Evolutionary conservation across 2,113 vertebrate species (phyloP).

Genomic region (Turnix velox): DNA sequence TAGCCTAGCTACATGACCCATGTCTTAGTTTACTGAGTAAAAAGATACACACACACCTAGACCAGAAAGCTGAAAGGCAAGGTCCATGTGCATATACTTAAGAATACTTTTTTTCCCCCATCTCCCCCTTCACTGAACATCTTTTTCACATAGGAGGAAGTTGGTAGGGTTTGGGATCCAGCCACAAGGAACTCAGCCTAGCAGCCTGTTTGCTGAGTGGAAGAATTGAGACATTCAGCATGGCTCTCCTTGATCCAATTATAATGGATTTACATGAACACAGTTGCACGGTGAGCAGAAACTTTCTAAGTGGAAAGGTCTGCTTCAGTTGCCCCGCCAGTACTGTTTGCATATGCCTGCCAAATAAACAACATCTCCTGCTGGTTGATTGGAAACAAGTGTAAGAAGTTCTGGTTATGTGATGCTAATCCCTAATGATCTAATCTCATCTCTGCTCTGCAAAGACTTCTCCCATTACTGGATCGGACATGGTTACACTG

Average conservation of each 20-base stretch:
- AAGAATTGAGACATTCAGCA: neutral
- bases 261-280: neutral
- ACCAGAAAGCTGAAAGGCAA: neutral
- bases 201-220: neutral
- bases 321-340: neutral
- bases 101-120: neutral
- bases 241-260: neutral
- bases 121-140: neutral
- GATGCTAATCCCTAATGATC: neutral
- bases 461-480: neutral
- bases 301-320: neutral
- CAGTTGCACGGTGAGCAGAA: neutral
- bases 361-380: constrained; percentile 6
- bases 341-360: neutral
- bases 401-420: neutral
- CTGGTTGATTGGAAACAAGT: neutral
- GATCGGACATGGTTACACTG: neutral
- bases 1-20: neutral
- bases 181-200: neutral
- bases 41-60: neutral
- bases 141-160: neutral
- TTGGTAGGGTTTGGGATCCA: neutral
- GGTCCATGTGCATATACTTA: neutral
- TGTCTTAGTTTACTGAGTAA: neutral
- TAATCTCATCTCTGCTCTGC: neutral